A percentile compares a stretch with the other conserved stretches of the same genome.
phyloP scores from a whole-genome alignment of 2,888 invertebrate species.

The Nyleta sp. region DNA sequence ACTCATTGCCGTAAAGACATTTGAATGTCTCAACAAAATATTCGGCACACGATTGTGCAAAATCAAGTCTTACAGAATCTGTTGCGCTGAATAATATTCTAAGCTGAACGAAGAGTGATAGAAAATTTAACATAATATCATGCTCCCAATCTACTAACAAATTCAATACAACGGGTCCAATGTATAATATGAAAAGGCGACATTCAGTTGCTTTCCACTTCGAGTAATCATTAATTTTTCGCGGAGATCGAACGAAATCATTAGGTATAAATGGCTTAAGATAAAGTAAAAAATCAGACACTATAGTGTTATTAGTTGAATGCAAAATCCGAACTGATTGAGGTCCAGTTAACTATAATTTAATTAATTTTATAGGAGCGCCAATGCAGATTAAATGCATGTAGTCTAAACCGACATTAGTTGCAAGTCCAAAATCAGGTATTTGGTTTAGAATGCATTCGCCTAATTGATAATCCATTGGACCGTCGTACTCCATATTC shows the following conservation, averaged over 20 bases:
- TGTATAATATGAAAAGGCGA: background rate
- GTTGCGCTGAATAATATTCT: background rate
- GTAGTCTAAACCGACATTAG: constrained; percentile 3
- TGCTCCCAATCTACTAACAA: background rate
- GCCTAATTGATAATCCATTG: background rate
- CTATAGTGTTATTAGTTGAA: background rate
- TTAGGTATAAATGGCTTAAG: background rate
- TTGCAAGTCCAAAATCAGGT: background rate
- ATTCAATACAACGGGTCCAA: background rate
- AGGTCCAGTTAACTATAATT: background rate
- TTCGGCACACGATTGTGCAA: background rate
- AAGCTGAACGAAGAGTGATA: background rate
- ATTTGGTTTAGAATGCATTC: background rate
- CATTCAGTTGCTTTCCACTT: background rate
- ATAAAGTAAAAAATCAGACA: background rate
- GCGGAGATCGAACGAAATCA: background rate
- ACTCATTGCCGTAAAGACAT: background rate
- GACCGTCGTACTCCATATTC: background rate
- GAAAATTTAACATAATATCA: background rate
- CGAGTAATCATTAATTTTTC: background rate
- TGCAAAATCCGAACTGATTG: background rate
- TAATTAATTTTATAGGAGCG: background rate
- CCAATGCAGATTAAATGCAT: constrained; percentile 23
- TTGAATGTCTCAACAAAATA: constrained; percentile 8
- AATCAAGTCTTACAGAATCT: background rate